Conservation (phyloP, 1,140 invertebrate species). For the Cyphomyrmex costatus region DNA sequence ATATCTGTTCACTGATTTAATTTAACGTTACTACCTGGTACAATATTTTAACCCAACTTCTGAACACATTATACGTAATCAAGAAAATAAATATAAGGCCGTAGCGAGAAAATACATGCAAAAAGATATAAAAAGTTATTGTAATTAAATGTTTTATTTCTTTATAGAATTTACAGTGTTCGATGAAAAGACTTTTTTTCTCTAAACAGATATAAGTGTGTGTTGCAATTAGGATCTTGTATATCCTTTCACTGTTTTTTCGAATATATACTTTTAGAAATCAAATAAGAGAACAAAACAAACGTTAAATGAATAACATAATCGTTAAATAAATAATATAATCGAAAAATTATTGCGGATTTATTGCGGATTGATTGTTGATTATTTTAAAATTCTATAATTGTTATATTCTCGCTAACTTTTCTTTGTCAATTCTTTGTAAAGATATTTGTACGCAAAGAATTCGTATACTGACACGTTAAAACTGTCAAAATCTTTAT, state of each 20-base stretch:
- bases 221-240: neutral
- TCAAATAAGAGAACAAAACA: neutral
- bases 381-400: neutral
- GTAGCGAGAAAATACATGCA: neutral
- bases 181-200: neutral
- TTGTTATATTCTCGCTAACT: neutral
- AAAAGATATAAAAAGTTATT: neutral
- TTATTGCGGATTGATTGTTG: neutral
- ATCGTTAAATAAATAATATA: conserved; percentile 26
- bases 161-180: neutral
- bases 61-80: neutral
- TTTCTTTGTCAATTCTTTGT: neutral
- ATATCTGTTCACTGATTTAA: neutral
- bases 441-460: neutral
- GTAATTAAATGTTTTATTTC: neutral
- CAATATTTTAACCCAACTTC: neutral
- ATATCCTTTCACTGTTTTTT: neutral
- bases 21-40: neutral
- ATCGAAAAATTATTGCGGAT: neutral
- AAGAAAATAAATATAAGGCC: neutral
- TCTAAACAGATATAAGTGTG: neutral
- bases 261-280: neutral
- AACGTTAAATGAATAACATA: conserved; percentile 1
- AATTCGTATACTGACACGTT: neutral
- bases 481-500: neutral